Conservation (phyloP, 1,140 invertebrate species). For the Drosophila watanabei region DNA sequence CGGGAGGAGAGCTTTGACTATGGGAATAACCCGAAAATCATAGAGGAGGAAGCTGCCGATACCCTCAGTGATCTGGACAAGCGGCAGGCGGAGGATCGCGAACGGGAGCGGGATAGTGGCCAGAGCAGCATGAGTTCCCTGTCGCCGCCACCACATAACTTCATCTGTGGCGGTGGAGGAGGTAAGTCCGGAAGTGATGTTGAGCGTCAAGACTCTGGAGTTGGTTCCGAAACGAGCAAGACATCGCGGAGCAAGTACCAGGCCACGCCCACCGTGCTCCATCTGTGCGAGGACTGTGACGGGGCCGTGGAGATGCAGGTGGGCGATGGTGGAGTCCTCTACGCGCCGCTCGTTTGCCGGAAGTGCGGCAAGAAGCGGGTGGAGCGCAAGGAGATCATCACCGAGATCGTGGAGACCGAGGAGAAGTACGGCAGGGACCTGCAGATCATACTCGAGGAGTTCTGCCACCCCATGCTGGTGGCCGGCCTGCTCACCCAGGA, state of each 20-base stretch:
- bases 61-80: conserved; percentile 86
- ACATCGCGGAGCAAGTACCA: conserved; percentile 92
- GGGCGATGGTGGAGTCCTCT: conserved; percentile 90
- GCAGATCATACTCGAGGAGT: conserved; percentile 96
- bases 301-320: conserved; percentile 89
- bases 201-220: conserved; percentile 96
- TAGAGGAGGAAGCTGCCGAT: conserved; percentile 87
- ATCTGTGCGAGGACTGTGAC: conserved; percentile 92
- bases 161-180: conserved; percentile 59
- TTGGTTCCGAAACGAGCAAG: conserved; percentile 96
- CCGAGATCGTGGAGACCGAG: conserved; percentile 98
- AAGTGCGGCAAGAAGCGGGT: conserved; percentile 95
- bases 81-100: conserved; percentile 46
- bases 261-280: conserved; percentile 87
- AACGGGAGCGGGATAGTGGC: conserved; percentile 87
- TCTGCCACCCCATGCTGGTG: conserved; percentile 96
- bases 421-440: conserved; percentile 97
- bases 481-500: conserved; percentile 93
- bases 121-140: conserved; percentile 87
- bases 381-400: conserved; percentile 97
- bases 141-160: conserved; percentile 76
- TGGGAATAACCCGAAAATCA: conserved; percentile 87
- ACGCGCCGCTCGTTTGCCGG: conserved; percentile 93
- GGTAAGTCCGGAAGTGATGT: conserved; percentile 87
- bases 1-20: conserved; percentile 89